A percentile compares a stretch with the other conserved stretches of the same genome.
phyloP scores from a whole-genome alignment of 2,888 invertebrate genomes.

The Lissocephala sabroskyi region DNA sequence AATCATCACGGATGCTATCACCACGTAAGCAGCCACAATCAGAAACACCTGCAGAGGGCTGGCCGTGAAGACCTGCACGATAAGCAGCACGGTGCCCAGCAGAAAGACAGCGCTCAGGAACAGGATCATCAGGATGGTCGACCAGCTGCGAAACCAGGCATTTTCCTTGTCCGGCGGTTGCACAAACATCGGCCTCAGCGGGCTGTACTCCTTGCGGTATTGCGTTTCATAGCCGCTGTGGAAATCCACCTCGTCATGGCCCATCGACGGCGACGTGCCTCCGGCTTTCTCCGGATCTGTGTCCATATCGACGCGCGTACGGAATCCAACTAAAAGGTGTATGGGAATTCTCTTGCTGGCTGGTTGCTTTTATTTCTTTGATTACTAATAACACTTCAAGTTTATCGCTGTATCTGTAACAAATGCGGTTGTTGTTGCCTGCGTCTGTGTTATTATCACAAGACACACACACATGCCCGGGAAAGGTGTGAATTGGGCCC shows the following conservation, averaged over 20 bases:
- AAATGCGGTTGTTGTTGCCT: too few species aligned
- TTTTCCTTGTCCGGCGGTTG: slow-evolving; percentile 39
- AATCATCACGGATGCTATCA: slow-evolving; percentile 42
- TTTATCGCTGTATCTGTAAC: slow-evolving; percentile 7
- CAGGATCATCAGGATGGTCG: slow-evolving; percentile 42
- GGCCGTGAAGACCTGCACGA: slow-evolving; percentile 48
- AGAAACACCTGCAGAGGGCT: slow-evolving; percentile 44
- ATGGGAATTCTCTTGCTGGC: too few species aligned
- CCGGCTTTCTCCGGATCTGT: slow-evolving; percentile 25
- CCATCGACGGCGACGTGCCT: slow-evolving; percentile 1
- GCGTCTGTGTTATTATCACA: slow-evolving; percentile 53
- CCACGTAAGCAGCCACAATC: slow-evolving; percentile 42
- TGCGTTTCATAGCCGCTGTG: slow-evolving; percentile 64
- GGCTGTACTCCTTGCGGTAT: slow-evolving; percentile 60
- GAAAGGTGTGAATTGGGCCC: slow-evolving; percentile 51
- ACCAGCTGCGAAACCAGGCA: slow-evolving; percentile 57
- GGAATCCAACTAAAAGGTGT: slow-evolving; percentile 31
- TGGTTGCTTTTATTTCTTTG: slow-evolving; percentile 11
- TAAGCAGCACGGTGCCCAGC: slow-evolving; percentile 47
- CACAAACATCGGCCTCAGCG: slow-evolving; percentile 36
- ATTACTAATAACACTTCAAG: slow-evolving; percentile 23
- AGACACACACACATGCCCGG: background rate
- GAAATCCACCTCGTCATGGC: slow-evolving; percentile 57
- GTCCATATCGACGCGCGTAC: slow-evolving; percentile 48
- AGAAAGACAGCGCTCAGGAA: slow-evolving; percentile 46